These are phyloP conservation scores for Ciona savignyi DNA, from an alignment of 23 tunicate species.

Conservation along the genomic window DNA sequence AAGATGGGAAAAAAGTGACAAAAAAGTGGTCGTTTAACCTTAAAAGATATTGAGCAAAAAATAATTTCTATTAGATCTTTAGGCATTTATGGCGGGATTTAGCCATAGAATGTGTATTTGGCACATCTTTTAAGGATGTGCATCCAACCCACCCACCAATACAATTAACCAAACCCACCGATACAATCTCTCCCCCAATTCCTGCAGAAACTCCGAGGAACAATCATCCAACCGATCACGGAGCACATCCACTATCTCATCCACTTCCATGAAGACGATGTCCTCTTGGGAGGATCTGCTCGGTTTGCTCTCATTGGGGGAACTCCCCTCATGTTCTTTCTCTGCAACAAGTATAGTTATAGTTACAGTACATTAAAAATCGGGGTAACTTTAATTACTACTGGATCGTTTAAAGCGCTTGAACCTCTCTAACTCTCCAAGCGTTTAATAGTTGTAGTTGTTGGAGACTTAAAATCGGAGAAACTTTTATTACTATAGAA, in stretches of 20 bases:
- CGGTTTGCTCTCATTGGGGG: neutral
- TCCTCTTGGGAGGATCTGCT: neutral
- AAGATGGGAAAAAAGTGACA: too few species aligned
- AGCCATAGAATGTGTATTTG: too few species aligned
- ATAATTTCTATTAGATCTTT: too few species aligned
- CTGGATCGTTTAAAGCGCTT: too few species aligned
- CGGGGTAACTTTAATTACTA: too few species aligned
- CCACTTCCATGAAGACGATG: constrained; percentile 43
- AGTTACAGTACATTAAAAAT: neutral
- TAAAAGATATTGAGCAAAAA: too few species aligned
- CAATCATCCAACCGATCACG: constrained; percentile 26
- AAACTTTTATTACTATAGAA: too few species aligned
- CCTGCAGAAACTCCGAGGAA: constrained; percentile 31
- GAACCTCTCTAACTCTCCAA: neutral
- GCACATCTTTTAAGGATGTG: neutral
- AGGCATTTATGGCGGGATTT: too few species aligned
- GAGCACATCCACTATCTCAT: constrained; percentile 32
- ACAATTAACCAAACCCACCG: too few species aligned
- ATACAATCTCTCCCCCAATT: constrained; percentile 28
- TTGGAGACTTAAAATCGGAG: too few species aligned
- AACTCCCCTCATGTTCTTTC: constrained; percentile 9
- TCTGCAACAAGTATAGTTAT: constrained; percentile 4
- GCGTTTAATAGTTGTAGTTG: too few species aligned
- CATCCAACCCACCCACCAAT: neutral
- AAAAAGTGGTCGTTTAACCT: too few species aligned